Evolutionary conservation across 2,888 invertebrate species (phyloP).

Genomic region (Argyresthia goedartella): DNA sequence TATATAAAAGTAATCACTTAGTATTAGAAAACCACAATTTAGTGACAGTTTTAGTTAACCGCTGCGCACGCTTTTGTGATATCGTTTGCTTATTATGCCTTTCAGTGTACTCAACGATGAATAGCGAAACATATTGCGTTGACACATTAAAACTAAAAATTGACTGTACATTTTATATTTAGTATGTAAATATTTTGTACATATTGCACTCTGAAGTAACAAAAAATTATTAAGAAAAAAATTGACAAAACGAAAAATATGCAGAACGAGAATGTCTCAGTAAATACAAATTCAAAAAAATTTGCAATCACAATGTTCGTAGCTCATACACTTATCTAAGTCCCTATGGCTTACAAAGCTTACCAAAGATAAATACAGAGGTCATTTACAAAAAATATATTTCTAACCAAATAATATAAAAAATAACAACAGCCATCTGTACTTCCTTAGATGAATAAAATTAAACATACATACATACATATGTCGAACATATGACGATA

Average conservation of each 20-base stretch:
- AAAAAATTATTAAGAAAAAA: constrained; percentile 55
- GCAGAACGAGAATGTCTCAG: constrained; percentile 49
- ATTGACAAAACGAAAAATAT: constrained; percentile 57
- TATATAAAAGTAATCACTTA: constrained; percentile 66
- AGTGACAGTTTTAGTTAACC: constrained; percentile 34
- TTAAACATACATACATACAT: constrained; percentile 68
- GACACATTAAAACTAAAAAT: constrained; percentile 65
- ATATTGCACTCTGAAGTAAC: constrained; percentile 78
- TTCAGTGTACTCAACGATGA: constrained; percentile 59
- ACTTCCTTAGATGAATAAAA: constrained; percentile 71
- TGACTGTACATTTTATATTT: constrained; percentile 69
- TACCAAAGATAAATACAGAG: constrained; percentile 69
- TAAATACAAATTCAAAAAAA: constrained; percentile 54
- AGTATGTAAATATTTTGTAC: constrained; percentile 76
- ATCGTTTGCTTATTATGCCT: constrained; percentile 51
- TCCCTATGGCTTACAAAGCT: constrained; percentile 67
- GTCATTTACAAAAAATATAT: constrained; percentile 70
- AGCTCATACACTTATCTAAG: constrained; percentile 63
- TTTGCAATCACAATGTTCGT: constrained; percentile 65
- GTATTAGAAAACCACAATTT: constrained; percentile 61
- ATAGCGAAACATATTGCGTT: constrained; percentile 60
- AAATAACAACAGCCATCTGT: constrained; percentile 72
- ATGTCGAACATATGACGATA: constrained; percentile 70
- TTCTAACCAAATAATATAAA: constrained; percentile 70
- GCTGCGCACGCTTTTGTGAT: constrained; percentile 48